phyloP scores from a whole-genome alignment of 2,113 vertebrate genomes.

The Cephalophus harveyi region DNA sequence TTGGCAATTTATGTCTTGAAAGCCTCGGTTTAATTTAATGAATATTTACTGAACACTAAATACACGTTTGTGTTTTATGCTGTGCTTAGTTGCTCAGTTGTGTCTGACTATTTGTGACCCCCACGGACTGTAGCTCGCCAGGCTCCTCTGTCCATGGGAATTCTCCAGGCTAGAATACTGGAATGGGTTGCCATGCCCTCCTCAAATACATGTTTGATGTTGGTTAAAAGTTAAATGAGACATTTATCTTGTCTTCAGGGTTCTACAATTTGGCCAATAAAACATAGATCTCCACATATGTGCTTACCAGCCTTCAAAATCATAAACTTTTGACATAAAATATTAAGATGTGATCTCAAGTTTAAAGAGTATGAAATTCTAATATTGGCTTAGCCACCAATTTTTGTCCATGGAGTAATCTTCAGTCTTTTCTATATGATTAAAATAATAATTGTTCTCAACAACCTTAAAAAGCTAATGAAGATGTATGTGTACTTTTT shows the following conservation, averaged over 20 bases:
- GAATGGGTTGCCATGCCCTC: background rate
- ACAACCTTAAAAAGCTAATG: background rate
- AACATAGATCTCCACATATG: background rate
- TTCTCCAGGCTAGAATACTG: background rate
- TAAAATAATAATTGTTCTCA: background rate
- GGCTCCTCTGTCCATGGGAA: background rate
- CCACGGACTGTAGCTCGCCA: background rate
- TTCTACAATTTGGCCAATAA: background rate
- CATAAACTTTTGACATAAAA: background rate
- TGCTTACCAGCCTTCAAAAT: background rate
- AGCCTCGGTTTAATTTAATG: constrained; percentile 2
- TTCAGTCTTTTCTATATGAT: background rate
- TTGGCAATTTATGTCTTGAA: background rate
- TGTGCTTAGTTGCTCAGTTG: background rate
- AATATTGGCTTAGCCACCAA: background rate
- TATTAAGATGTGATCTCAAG: background rate
- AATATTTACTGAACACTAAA: background rate
- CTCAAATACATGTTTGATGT: background rate
- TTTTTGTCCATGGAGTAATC: background rate
- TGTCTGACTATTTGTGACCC: background rate
- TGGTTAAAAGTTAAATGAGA: background rate
- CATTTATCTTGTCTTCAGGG: background rate
- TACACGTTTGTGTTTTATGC: background rate
- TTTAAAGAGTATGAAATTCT: background rate
- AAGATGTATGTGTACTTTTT: background rate